phyloP scores from a whole-genome alignment of 2,113 vertebrate genomes.

The Channa argus region DNA sequence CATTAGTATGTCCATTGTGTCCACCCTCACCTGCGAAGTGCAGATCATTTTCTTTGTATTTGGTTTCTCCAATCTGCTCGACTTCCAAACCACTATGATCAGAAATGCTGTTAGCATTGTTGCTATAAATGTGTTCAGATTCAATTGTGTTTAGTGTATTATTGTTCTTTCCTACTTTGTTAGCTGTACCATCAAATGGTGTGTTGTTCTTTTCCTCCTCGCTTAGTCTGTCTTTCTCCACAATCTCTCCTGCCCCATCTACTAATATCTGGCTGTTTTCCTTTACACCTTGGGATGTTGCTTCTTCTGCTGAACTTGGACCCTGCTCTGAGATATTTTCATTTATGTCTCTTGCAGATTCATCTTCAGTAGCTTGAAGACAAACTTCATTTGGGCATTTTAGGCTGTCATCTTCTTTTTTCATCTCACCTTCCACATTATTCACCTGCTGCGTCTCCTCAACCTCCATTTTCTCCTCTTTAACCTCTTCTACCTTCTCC shows the following conservation, averaged over 20 bases:
- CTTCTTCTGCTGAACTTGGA: not conserved
- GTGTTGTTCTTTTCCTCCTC: not conserved
- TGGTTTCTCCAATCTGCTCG: not conserved
- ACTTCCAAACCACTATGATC: not conserved
- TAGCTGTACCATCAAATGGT: not conserved
- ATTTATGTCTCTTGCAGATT: not conserved
- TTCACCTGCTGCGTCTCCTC: constrained; percentile 3
- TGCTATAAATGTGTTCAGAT: too few species aligned
- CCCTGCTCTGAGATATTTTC: not conserved
- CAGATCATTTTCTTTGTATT: not conserved
- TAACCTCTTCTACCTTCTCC: not conserved
- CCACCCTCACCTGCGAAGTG: not conserved
- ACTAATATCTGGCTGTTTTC: not conserved
- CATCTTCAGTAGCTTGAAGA: not conserved
- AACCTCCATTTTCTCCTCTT: not conserved
- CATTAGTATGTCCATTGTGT: not conserved
- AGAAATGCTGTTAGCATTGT: too few species aligned
- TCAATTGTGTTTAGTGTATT: too few species aligned
- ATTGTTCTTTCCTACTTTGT: not conserved
- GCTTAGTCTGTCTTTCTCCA: not conserved
- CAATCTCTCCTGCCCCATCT: not conserved
- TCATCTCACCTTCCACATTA: not conserved
- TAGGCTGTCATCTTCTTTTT: constrained; percentile 2
- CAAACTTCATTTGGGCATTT: constrained; percentile 17
- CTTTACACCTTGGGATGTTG: not conserved